Percentiles rank a stretch among this genome's conserved stretches.
Conservation (phyloP, 2,113 vertebrate species). For the Epinephelus moara region DNA sequence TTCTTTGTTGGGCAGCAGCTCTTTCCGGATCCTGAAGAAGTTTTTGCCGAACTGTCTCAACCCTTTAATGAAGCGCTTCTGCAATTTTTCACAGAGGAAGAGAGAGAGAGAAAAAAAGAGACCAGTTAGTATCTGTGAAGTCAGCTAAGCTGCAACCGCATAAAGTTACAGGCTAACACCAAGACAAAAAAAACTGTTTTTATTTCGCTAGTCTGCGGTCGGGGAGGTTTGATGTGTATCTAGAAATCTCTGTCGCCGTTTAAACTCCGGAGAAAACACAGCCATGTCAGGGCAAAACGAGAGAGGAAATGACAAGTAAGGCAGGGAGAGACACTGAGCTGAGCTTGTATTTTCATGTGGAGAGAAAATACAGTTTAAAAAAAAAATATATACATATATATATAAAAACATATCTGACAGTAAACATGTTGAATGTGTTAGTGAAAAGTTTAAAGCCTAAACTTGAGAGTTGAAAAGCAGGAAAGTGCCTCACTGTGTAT, state of each 20-base stretch:
- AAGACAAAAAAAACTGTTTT: constrained; percentile 62
- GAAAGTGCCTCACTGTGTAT: constrained; percentile 36
- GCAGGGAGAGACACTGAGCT: constrained; percentile 61
- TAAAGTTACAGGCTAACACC: constrained; percentile 54
- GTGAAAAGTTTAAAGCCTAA: constrained; percentile 71
- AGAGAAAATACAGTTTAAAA: constrained; percentile 23
- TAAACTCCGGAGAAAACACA: constrained; percentile 60
- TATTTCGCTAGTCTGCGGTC: constrained; percentile 57
- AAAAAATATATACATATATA: background rate
- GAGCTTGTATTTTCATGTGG: constrained; percentile 37
- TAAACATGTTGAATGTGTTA: background rate
- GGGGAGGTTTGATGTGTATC: constrained; percentile 60
- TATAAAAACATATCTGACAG: constrained; percentile 8
- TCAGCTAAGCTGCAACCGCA: constrained; percentile 50
- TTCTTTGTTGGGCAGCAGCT: constrained; percentile 94
- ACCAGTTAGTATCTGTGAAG: constrained; percentile 69
- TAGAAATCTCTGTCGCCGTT: constrained; percentile 65
- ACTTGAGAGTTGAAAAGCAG: constrained; percentile 69
- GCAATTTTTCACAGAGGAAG: constrained; percentile 76
- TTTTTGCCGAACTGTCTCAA: constrained; percentile 99
- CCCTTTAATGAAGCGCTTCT: constrained; percentile 99
- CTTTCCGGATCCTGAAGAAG: constrained; percentile 99
- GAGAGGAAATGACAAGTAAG: constrained; percentile 78
- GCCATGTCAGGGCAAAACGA: constrained; percentile 70
- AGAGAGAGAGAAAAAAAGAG: constrained; percentile 54